Base-by-base conservation (phyloP, 1,140 invertebrate genomes). In the Periplaneta americana region DNA sequence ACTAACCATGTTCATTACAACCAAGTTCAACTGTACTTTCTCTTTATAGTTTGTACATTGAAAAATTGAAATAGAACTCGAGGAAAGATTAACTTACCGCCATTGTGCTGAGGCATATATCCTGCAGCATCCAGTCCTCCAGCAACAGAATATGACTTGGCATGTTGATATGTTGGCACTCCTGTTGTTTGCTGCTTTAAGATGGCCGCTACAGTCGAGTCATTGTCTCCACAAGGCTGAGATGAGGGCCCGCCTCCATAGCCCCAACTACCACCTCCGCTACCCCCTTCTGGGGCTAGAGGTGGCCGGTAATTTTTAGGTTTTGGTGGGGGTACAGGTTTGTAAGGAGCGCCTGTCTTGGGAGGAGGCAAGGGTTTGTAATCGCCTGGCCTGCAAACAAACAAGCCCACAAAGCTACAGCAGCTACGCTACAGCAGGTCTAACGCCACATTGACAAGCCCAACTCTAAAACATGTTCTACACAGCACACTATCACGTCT, bases 241-340 rank as follows among this genome's bases (percentile, higher is more conserved):
- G 48, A 4, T 28, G 48, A n/a, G n/a, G 22, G 48, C n/a, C 48
- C 48, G 11, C 6, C n/a, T n/a, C 48, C 48, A 66, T 9, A 66
- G n/a, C 48, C 48, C 48, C 48, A 66, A n/a, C 22, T 66, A n/a
- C 48, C 48, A n/a, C 48, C 48, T n/a, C 48, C 48, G 22, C n/a
- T 5, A 28, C 22, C 48, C 22, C 48, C 48, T n/a, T 66, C 48
- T 9, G 48, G 22, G 48, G 48, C 87, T 82, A 92, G 91, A 0
- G 95, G 95, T 35, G 95, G 95, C 28, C 95, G 92, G 86, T 97
- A 97, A 87, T 96, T 96, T 86, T 96, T 96, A 39, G 96, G 96
- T 87, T 97, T 97, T 1, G 96, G 96, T 33, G 96, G 96, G 33
- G 96, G 96, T 80, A 97, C 93, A 0, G 96, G 96, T 86, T 97